phyloP scores from a whole-genome alignment of 2,113 vertebrate genomes.

The Myodes glareolus region DNA sequence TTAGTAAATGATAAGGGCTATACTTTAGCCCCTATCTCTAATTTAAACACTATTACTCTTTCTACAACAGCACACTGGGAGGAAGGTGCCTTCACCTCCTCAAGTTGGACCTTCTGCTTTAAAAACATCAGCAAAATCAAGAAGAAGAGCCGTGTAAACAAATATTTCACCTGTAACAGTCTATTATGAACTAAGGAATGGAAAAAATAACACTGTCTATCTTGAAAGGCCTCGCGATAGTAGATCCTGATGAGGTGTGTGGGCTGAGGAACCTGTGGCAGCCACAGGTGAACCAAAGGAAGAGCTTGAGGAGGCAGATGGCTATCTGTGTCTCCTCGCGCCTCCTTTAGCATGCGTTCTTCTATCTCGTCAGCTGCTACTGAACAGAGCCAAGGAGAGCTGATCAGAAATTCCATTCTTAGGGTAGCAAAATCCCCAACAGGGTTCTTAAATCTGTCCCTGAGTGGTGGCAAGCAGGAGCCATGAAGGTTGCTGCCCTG shows the following conservation, averaged over 20 bases:
- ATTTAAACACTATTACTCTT: neutral
- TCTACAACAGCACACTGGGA: neutral
- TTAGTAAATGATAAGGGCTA: no score
- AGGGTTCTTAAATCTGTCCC: neutral
- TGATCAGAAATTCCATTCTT: neutral
- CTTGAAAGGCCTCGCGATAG: neutral
- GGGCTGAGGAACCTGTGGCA: neutral
- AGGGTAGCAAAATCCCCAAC: neutral
- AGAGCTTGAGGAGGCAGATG: neutral
- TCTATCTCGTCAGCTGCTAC: neutral
- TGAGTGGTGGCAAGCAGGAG: no score
- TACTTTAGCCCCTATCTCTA: neutral
- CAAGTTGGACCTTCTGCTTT: neutral
- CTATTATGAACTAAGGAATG: neutral
- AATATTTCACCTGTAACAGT: neutral
- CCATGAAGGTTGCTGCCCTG: neutral
- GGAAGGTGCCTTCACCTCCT: neutral
- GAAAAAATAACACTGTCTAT: neutral
- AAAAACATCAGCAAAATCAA: neutral
- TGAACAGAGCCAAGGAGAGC: neutral
- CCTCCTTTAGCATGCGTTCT: accelerated
- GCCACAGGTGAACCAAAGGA: neutral
- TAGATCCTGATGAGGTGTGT: neutral
- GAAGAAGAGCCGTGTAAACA: neutral
- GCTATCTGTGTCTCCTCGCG: neutral